A percentile compares a stretch with the other conserved stretches of the same genome.
phyloP scores from a whole-genome alignment of 2,113 vertebrate genomes.

The Mola mola region DNA sequence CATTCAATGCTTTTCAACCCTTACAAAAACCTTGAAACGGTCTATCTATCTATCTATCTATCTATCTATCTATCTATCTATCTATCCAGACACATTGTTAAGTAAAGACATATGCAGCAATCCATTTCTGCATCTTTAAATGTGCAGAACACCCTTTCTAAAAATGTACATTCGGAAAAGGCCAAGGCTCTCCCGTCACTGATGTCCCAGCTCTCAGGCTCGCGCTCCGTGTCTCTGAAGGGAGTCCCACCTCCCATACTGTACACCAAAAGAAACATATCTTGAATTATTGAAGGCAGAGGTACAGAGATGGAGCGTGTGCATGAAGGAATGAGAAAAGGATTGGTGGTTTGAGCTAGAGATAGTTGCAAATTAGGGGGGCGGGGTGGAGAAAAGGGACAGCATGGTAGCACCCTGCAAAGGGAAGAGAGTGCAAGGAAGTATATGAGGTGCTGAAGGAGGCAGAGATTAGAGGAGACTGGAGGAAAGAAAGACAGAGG shows the following conservation, averaged over 20 bases:
- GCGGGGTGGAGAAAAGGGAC: background rate
- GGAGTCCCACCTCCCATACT: constrained; percentile 33
- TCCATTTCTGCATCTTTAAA: constrained; percentile 30
- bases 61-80: no score
- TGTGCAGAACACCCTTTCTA: constrained; percentile 10
- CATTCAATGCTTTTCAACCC: constrained; percentile 6
- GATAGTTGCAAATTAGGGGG: constrained; percentile 1
- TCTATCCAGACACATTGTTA: no score
- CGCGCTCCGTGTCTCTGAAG: constrained; percentile 20
- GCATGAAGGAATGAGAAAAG: constrained; percentile 16
- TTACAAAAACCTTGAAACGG: constrained; percentile 15
- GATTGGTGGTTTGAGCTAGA: background rate
- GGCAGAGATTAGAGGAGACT: constrained; percentile 25
- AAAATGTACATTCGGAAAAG: background rate
- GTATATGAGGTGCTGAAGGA: constrained; percentile 17
- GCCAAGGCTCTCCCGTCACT: constrained; percentile 21
- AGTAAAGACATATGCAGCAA: no score
- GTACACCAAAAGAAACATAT: constrained; percentile 43
- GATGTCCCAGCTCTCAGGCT: constrained; percentile 26
- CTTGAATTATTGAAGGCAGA: constrained; percentile 70
- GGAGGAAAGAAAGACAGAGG: constrained; percentile 6
- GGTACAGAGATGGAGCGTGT: constrained; percentile 33
- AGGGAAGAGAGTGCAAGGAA: background rate
- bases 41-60: no score
- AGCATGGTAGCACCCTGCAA: constrained; percentile 4